Base-by-base conservation (phyloP, 2,888 invertebrate genomes). In the Alviniconcha strummeri region DNA sequence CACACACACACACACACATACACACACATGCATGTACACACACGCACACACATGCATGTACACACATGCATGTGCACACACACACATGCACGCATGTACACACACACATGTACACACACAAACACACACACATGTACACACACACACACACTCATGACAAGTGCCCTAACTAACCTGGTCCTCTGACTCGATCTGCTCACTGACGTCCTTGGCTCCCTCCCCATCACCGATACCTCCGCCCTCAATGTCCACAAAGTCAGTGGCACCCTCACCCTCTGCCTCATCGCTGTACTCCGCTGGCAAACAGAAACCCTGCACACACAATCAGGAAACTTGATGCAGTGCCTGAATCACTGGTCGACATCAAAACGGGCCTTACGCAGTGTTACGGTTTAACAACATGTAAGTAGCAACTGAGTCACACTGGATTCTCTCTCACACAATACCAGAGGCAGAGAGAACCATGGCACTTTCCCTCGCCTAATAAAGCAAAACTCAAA, bases 161-260 rank as follows among this genome's bases (percentile, higher is more conserved):
- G 52, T 4, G 17, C 54, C n/a, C 7, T 55, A 1, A 54, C 84
- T 81, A 84, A 94, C 91, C 92, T 99, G 98, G 94, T 98, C 98
- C 88, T 94, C 94, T n/a, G 96, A 96, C 92, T 97, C 97, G 81
- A 98, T 97, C 91, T 93, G 96, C 85, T 99, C 98, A 0, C 99
- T 99, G 56, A 99, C 98, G 93, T 99, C 99, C 90, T 97, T 97
- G 88, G 97, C 96, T 0, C 98, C 98, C 94, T 96, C 96, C 0
- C 98, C 99, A 86, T 98, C 98, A 0, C 98, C 98, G 6, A 99
- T 94, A 0, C 99, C 99, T 92, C 97, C 96, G 8, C 97, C 97
- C 86, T 94, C 94, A 80, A 94, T 94, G 85, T 95, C 94, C 88
- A 94, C 93, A 87, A 95, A 94, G 86, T 94, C 92, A 11, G 93